Base-by-base conservation (phyloP, 2,113 vertebrate genomes). In the Sciurus niger region DNA sequence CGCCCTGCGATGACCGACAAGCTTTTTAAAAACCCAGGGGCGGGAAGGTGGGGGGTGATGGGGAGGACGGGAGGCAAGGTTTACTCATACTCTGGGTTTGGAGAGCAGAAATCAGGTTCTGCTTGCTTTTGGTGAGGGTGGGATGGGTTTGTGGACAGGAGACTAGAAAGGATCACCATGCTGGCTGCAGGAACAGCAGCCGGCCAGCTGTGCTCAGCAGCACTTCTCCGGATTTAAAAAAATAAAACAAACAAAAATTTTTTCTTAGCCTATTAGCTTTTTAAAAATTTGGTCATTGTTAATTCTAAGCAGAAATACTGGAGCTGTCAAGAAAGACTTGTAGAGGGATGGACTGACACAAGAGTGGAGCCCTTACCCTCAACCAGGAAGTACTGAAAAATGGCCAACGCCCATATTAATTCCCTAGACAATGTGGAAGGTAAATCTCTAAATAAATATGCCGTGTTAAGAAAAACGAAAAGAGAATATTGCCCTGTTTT, bases 91-190 rank as follows among this genome's bases (percentile, higher is more conserved):
- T 46, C 30, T 1, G 43, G 65, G 58, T 46, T 30, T 12, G 18
- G 0, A 55, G n/a, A 12, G 43, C n/a, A 55, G 46, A 89, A 22
- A 10, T 17, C 48, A 0, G n/a, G 58, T 6, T n/a, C 67, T 58
- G 58, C 25, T 3, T 25, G 25, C 4, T n/a, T 7, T 0, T 0
- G 32, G 32, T 11, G 67, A 6, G 1, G 32, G 73, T 40, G 8
- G 10, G 22, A 40, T 34, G 73, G 79, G 48, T 48, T 40, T 34
- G 60, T 46, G 85, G 18, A 2, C 5, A 24, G 63, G 67, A 40
- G 22, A 37, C 3, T 2, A 17, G 72, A 20, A 34, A 28, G 24
- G 34, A 58, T 43, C 40, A 0, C 40, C 13, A n/a, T 14, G 70
- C 3, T 8, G 9, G 65, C 24, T n/a, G 37, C 46, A 13, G 24